Percentiles rank a stretch among this genome's conserved stretches.
Evolutionary conservation across 2,888 invertebrate genomes (phyloP).

Genomic region (Achlya flavicornis): DNA sequence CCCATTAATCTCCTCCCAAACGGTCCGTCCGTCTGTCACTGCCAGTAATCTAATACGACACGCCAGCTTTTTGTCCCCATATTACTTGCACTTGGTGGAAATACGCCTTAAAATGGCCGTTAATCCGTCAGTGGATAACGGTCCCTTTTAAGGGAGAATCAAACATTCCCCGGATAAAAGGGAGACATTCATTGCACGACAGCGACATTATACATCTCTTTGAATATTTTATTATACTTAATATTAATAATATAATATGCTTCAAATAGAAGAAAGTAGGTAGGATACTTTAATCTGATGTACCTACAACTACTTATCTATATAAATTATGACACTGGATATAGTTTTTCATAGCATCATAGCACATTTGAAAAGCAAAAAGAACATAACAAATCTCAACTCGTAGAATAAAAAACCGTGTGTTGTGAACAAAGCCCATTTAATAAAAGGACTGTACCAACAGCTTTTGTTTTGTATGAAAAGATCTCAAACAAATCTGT

Average conservation of each 20-base stretch:
- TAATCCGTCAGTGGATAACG: conserved; percentile 70
- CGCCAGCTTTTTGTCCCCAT: conserved; percentile 79
- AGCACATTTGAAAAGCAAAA: too few relatives aligned
- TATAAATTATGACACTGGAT: too few relatives aligned
- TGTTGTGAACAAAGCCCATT: conserved; percentile 26
- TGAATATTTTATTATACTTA: neutral
- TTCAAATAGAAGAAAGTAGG: neutral
- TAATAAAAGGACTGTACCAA: conserved; percentile 32
- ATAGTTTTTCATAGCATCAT: too few relatives aligned
- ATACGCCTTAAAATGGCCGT: conserved; percentile 70
- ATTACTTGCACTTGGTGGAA: conserved; percentile 72
- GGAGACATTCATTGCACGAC: conserved; percentile 42
- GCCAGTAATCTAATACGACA: conserved; percentile 82
- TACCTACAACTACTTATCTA: too few relatives aligned
- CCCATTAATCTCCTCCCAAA: conserved; percentile 78
- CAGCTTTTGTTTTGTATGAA: conserved; percentile 42
- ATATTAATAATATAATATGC: neutral
- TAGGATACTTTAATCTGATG: too few relatives aligned
- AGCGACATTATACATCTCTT: conserved; percentile 17
- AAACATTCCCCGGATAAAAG: conserved; percentile 57
- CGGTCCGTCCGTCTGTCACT: conserved; percentile 79
- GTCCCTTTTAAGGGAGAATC: conserved; percentile 62
- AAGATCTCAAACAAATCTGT: conserved; percentile 33
- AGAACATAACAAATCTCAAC: too few relatives aligned
- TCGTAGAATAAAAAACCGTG: conserved; percentile 15